Base-by-base conservation (phyloP, 2,888 invertebrate species). In the Cheiracanthium punctorium region DNA sequence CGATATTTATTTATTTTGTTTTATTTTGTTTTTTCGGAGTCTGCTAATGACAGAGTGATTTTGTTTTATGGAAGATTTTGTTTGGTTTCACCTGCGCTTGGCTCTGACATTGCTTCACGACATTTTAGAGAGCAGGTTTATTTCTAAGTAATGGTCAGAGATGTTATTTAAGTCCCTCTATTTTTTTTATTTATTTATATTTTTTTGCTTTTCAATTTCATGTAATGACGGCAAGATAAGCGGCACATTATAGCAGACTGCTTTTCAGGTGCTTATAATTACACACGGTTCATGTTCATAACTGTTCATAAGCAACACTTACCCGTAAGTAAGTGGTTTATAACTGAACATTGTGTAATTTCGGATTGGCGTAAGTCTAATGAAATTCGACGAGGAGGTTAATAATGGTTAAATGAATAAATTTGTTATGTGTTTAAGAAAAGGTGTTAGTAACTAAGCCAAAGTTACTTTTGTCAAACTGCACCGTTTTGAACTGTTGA, bases 21-120 rank as follows among this genome's bases (percentile, higher is more conserved):
- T n/a, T n/a, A n/a, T n/a, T n/a, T n/a, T n/a, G n/a, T n/a, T 58
- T 58, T 58, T 58, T 58, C 17, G 24, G 58, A 24, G 58, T 58
- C 58, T 8, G 58, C 12, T 24, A 58, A 58, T 58, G 58, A 58
- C 24, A 24, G 5, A 58, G 24, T 12, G 24, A 58, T 58, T 58
- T 58, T 5, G 58, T 4, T 58, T 37, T n/a, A 17, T 17, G 24
- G 24, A 58, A 20, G 24, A 24, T 58, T 58, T 58, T 12, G 4
- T 4, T 1, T 58, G 17, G 24, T 58, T 58, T 58, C 58, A 58
- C 58, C 58, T 58, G 58, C 58, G n/a, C 58, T 58, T 17, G 43
- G 1, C 17, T 17, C 17, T 24, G 58, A 58, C 58, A 58, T 58
- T 20, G 58, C 58, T 4, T 4, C 1, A 17, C 24, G 58, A 58